These are phyloP conservation scores for Cephalopterus ornatus DNA, from an alignment of 2,113 vertebrate genomes.

Conservation along the genomic window DNA sequence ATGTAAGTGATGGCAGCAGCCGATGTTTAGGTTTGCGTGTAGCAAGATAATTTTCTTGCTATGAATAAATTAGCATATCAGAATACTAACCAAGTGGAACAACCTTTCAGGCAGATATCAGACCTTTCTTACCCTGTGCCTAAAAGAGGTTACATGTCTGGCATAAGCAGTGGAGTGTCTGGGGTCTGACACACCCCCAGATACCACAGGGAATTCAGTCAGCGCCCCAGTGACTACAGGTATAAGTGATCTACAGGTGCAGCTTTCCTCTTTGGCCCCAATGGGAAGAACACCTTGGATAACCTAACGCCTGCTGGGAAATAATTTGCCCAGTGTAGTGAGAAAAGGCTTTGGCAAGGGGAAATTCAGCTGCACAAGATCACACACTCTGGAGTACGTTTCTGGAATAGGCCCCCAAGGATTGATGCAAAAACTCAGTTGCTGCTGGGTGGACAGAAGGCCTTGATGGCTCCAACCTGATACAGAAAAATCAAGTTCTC, in stretches of 20 bases:
- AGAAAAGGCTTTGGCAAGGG: neutral
- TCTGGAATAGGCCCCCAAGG: neutral
- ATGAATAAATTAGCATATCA: constrained; percentile 32
- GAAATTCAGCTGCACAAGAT: neutral
- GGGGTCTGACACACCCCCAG: neutral
- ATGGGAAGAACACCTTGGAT: neutral
- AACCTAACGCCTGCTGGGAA: neutral
- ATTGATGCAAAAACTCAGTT: neutral
- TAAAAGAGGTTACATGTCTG: neutral
- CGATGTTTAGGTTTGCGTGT: neutral
- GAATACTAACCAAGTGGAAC: constrained; percentile 8
- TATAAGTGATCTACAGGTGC: neutral
- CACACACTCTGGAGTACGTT: neutral
- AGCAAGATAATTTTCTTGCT: neutral
- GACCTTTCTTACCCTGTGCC: neutral
- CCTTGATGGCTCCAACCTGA: neutral
- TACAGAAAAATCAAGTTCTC: neutral
- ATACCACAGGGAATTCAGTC: neutral
- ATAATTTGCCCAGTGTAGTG: neutral
- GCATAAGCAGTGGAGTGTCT: neutral
- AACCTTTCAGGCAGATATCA: neutral
- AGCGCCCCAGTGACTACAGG: neutral
- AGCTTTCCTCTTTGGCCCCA: neutral
- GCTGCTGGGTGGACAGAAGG: neutral
- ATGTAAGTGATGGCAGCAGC: neutral